Base-by-base conservation (phyloP, 2,888 invertebrate species). In the Lacanobia wlatinum region DNA sequence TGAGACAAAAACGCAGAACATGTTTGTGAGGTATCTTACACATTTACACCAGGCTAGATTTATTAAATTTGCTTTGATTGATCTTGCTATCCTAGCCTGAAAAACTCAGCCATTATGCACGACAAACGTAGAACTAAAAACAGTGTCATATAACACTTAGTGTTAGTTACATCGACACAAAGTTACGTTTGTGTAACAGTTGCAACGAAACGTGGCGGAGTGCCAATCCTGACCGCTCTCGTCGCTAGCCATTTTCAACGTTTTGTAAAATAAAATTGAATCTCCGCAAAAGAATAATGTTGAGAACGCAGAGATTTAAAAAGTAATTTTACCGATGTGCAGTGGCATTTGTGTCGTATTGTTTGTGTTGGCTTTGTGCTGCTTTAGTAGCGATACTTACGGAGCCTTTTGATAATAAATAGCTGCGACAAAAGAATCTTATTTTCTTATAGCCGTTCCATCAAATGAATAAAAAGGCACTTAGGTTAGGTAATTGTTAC, bases 191-290 rank as follows among this genome's bases (percentile, higher is more conserved):
- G 67, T 70, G 48, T 58, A 80, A 74, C 70, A 61, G 74, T 73
- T 84, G 63, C 73, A 73, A 18, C 55, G 16, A 69, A 70, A 62
- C 52, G 62, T 81, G 76, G 87, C 76, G 12, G 38, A 70, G 69
- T 72, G 86, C 87, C 84, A 85, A 75, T 78, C 60, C 66, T 38
- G 43, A 53, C 38, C 56, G 46, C 40, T 56, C 50, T 21, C 48
- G n/a, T 50, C 16, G 58, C 56, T 28, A 67, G 60, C 69, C 48
- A 78, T 70, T 82, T 65, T 72, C 67, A 82, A 70, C 59, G 48
- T 60, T 84, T 78, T 74, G 50, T 68, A 55, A 73, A 62, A 66
- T 63, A 70, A 78, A 78, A 75, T 74, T 64, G 23, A 78, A 83
- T 78, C 56, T 63, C 63, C 34, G 40, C 62, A 58, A 48, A 76